Conservation (phyloP, 2,888 invertebrate genomes). For the Cyclophora punctaria region DNA sequence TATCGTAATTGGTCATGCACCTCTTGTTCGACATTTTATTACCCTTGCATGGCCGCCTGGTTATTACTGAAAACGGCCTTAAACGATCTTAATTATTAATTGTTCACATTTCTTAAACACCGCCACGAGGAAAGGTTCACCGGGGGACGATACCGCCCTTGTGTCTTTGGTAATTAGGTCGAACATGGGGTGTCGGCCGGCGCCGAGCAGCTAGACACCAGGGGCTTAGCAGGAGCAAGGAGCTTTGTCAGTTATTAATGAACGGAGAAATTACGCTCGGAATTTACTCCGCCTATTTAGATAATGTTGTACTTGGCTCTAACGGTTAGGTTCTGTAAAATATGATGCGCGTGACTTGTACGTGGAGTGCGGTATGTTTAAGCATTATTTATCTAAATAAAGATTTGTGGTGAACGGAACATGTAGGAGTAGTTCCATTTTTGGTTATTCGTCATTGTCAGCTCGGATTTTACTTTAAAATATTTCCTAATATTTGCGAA, state of each 20-base stretch:
- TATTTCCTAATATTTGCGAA: too few relatives aligned
- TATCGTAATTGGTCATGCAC: slow-evolving; percentile 10
- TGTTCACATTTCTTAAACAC: slow-evolving; percentile 29
- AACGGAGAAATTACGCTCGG: slow-evolving; percentile 42
- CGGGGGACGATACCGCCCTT: slow-evolving; percentile 18
- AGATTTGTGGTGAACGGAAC: too few relatives aligned
- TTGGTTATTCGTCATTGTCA: too few relatives aligned
- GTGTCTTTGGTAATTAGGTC: slow-evolving; percentile 29
- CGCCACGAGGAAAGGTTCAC: slow-evolving; percentile 24
- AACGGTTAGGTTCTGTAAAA: slow-evolving; percentile 12
- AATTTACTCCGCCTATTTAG: slow-evolving; percentile 38
- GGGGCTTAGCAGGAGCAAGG: slow-evolving; percentile 34
- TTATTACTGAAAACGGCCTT: slow-evolving; percentile 23
- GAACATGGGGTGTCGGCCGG: slow-evolving; percentile 23
- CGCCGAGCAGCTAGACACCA: slow-evolving; percentile 23
- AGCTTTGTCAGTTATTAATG: slow-evolving; percentile 57
- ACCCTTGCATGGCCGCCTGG: slow-evolving; percentile 18
- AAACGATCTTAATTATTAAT: slow-evolving; percentile 31
- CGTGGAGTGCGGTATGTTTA: not conserved
- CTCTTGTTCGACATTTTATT: slow-evolving; percentile 12
- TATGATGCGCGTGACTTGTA: not conserved
- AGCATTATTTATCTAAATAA: too few relatives aligned
- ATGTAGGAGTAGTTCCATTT: too few relatives aligned
- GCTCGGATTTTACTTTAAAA: too few relatives aligned
- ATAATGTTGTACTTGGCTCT: slow-evolving; percentile 34